phyloP scores from a whole-genome alignment of 1,140 invertebrate species.

The Agrilus planipennis region DNA sequence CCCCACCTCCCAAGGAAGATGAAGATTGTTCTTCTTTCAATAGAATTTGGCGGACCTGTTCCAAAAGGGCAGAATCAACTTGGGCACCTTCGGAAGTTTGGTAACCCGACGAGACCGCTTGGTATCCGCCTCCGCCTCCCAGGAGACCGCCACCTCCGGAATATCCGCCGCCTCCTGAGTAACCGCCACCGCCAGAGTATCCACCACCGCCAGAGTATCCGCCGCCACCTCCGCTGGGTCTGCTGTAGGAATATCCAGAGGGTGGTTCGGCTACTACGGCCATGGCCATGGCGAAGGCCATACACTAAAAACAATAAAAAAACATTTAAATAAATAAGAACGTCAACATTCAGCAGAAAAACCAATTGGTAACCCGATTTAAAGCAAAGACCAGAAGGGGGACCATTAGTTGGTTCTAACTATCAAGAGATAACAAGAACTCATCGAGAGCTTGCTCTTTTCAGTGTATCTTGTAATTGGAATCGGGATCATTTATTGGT shows the following conservation, averaged over 20 bases:
- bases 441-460: background rate
- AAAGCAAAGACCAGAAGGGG: background rate
- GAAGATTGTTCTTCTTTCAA: conserved; percentile 57
- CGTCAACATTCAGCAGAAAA: background rate
- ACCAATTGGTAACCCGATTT: background rate
- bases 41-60: conserved; percentile 69
- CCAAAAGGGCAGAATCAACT: conserved; percentile 62
- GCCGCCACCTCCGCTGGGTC: conserved; percentile 40
- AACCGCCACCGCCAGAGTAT: conserved; percentile 29
- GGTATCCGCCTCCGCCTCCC: conserved; percentile 56
- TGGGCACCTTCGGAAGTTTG: conserved; percentile 64
- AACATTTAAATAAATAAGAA: conserved; percentile 3
- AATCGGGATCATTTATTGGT: no score
- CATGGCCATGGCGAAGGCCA: conserved; percentile 47
- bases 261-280: conserved; percentile 49
- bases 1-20: conserved; percentile 28
- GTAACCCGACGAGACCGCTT: conserved; percentile 55
- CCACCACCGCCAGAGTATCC: conserved; percentile 35
- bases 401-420: background rate
- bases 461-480: no score
- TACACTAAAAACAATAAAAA: conserved; percentile 42
- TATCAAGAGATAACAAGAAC: background rate
- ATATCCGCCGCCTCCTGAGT: conserved; percentile 44
- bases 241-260: conserved; percentile 51
- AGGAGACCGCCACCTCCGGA: conserved; percentile 31